A percentile compares a stretch with the other conserved stretches of the same genome.
Conservation (phyloP, 2,888 invertebrate species). For the Odontocerum albicorne region DNA sequence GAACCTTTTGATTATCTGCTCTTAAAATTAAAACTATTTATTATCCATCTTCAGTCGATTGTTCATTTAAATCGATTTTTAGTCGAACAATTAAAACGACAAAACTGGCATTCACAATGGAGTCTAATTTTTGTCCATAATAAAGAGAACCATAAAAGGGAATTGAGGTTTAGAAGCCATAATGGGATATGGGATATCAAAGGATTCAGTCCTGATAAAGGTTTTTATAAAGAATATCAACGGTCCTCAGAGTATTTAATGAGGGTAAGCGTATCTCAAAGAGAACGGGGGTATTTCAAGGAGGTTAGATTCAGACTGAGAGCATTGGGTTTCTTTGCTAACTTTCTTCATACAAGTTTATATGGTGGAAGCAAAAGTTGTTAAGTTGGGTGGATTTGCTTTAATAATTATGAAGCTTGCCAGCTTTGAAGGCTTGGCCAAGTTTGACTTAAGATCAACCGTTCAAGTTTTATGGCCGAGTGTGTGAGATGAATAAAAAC, state of each 20-base stretch:
- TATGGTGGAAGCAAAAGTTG: slow-evolving; percentile 4
- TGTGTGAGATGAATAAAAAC: too few species aligned
- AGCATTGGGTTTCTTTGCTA: slow-evolving; percentile 12
- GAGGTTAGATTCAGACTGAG: neutral
- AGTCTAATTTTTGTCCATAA: neutral
- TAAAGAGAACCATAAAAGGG: neutral
- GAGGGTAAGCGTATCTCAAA: slow-evolving; percentile 12
- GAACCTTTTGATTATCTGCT: too few species aligned
- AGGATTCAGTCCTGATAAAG: slow-evolving; percentile 4
- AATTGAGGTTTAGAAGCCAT: neutral
- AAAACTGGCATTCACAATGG: neutral
- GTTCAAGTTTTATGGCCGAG: too few species aligned
- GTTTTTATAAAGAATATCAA: slow-evolving; percentile 5
- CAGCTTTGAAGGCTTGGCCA: neutral
- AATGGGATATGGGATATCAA: slow-evolving; percentile 11
- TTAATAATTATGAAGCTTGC: slow-evolving; percentile 12
- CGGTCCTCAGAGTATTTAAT: slow-evolving; percentile 5
- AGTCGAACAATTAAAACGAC: too few species aligned
- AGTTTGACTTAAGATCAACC: slow-evolving; percentile 11
- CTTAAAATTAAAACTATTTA: too few species aligned
- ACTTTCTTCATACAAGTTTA: neutral
- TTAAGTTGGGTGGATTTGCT: slow-evolving; percentile 11
- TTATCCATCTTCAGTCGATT: too few species aligned
- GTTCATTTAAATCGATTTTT: too few species aligned
- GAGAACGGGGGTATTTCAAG: slow-evolving; percentile 11